Percentiles rank a stretch among this genome's conserved stretches.
Evolutionary conservation across 2,113 vertebrate species (phyloP).

Genomic region (Microtus montanus): DNA sequence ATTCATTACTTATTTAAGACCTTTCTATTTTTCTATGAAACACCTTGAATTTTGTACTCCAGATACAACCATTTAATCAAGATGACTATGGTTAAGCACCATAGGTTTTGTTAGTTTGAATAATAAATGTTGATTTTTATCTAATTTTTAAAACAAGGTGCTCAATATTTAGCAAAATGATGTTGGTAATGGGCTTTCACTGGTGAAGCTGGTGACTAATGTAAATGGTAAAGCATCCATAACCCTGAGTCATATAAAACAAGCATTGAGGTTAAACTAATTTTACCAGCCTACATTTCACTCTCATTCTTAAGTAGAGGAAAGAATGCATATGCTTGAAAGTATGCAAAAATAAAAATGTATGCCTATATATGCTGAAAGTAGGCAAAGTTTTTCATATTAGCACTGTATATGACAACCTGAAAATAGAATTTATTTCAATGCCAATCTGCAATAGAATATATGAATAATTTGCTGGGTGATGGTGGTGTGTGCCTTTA

Average conservation of each 20-base stretch:
- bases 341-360: not conserved
- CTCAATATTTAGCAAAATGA: not conserved
- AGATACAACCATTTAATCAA: not conserved
- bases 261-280: not conserved
- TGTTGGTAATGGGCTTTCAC: not conserved
- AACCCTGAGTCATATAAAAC: not conserved
- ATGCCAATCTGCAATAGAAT: not conserved
- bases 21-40: conserved; percentile 22
- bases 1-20: not conserved
- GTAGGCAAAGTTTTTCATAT: not conserved
- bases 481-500: not conserved
- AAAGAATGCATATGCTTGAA: not conserved
- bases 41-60: not conserved
- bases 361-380: not conserved
- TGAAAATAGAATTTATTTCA: not conserved
- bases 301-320: not conserved
- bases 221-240: not conserved
- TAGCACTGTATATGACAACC: not conserved
- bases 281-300: not conserved
- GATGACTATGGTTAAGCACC: not conserved
- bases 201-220: not conserved
- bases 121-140: not conserved
- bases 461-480: not conserved
- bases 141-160: not conserved
- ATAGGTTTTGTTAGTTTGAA: not conserved